Evolutionary conservation across 2,797 vertebrate genomes (phyloP).

Genomic region (Trematomus bernacchii): DNA sequence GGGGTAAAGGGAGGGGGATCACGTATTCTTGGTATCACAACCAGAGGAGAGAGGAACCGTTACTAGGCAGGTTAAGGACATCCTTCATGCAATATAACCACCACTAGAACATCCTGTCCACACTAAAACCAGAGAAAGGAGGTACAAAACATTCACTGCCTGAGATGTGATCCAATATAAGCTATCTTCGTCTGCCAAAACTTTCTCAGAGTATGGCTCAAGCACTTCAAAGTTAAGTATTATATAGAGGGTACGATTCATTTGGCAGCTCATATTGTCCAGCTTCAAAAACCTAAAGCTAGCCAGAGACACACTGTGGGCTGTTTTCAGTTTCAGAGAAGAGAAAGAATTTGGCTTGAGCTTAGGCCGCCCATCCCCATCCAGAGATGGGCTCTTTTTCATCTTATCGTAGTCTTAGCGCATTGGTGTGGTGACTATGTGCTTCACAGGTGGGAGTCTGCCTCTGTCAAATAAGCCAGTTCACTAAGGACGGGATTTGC

Average conservation of each 20-base stretch:
- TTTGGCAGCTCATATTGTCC: slow-evolving; percentile 82
- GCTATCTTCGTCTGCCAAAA: slow-evolving; percentile 52
- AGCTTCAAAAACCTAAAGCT: slow-evolving; percentile 79
- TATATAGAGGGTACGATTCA: slow-evolving; percentile 76
- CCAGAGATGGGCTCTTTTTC: slow-evolving; percentile 82
- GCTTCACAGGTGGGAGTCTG: slow-evolving; percentile 94
- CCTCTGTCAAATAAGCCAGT: slow-evolving; percentile 91
- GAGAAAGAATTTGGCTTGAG: slow-evolving; percentile 83
- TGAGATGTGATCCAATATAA: slow-evolving; percentile 62
- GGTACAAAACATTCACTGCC: slow-evolving; percentile 44
- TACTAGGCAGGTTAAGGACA: slow-evolving; percentile 68
- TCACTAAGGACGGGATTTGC: slow-evolving; percentile 98
- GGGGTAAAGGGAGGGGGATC: slow-evolving; percentile 36
- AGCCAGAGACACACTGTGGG: slow-evolving; percentile 77
- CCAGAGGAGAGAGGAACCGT: slow-evolving; percentile 59
- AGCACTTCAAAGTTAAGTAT: slow-evolving; percentile 79
- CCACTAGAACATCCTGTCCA: slow-evolving; percentile 22
- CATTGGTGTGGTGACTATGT: slow-evolving; percentile 86
- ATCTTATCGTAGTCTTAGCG: slow-evolving; percentile 83
- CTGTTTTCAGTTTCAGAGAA: slow-evolving; percentile 79
- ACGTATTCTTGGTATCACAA: slow-evolving; percentile 70
- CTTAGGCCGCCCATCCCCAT: slow-evolving; percentile 83
- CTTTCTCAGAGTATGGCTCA: slow-evolving; percentile 68
- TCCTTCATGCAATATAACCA: slow-evolving; percentile 11
- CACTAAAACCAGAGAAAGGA: slow-evolving; percentile 21